Evolutionary conservation across 2,113 vertebrate genomes (phyloP), one percentile per base, ranked within the genome.

Genomic region (Passer domesticus): DNA sequence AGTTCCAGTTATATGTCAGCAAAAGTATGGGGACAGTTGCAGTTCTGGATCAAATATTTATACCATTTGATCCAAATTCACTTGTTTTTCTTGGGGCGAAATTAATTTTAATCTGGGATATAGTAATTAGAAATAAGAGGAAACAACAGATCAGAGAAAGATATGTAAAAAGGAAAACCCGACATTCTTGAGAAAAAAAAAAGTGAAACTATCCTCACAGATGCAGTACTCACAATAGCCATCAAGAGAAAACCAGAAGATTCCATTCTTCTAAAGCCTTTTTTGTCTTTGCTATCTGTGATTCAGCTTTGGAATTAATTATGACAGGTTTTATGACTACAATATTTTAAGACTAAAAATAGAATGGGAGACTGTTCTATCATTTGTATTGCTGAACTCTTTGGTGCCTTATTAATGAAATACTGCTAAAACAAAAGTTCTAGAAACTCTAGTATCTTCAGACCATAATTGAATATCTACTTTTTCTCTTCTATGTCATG

Each of bases 271-370:
- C 62, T 49, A 44, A 83, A 75, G 28, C 3, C 9, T 37, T 74
- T 92, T 89, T 87, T 35, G 2, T 68, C 78, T 87, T 46, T 83
- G 16, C n/a, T 80, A 43, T 77, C 23, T 55, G 17, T 46, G 16
- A 31, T 78, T 55, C 76, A 78, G 30, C 59, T 60, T 63, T 92
- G 55, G 27, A 74, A 83, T 77, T 83, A 59, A 78, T 70, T 89
- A 23, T 56, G 52, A 78, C 44, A 81, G 46, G 15, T 82, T 95
- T 90, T 95, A 94, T 80, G 58, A 76, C 43, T 85, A 62, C 22
- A 62, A 46, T 91, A 95, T 84, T 95, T 91, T 92, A 91, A 84
- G 28, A 13, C 49, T 94, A 90, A 94, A 95, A 94, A 75, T 91
- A 91, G 77, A 92, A 81, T 8, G 33, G 7, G 28, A 92, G 15